Evolutionary conservation across 2,113 vertebrate species (phyloP), one percentile per base, ranked within the genome.

Genomic region (Neopipo cinnamomea): DNA sequence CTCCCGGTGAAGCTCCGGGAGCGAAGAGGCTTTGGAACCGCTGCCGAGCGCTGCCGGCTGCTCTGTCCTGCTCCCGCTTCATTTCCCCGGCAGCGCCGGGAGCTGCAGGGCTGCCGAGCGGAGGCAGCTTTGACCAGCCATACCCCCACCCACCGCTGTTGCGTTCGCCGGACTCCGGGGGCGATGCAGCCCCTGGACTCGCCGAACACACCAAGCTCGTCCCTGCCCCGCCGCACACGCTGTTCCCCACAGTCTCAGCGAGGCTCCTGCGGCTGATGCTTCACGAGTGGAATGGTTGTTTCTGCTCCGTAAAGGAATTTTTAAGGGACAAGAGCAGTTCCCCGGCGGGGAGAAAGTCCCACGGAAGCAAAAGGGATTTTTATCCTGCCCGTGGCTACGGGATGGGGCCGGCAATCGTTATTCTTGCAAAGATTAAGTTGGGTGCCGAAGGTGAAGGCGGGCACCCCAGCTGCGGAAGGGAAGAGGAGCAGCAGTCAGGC

Each of bases 371-470:
- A 93, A 50, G 44, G 31, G 74, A 58, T 13, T 16, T 70, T 70
- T 33, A 14, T 52, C 62, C 82, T 7, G 21, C 27, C 8, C 42
- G 16, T 39, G 46, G 28, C 50, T 67, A 7, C 6, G 11, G 47
- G 42, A n/a, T 27, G 59, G 61, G 72, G 33, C 39, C 7, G 19
- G 42, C 39, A 96, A 81, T 94, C 85, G 95, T 96, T 96, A 61
- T 88, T 79, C 63, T 74, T 77, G 50, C 25, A 46, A 73, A 76
- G 75, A 7, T 63, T 79, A 33, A 77, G 39, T 5, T 6, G 70
- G 22, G 50, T 82, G 22, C 35, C 66, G 35, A 23, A 74, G 76
- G 41, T 44, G 75, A 68, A 93, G 58, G 35, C 19, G 61, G 33
- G 33, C 66, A 70, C 39, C 35, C 56, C 59, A 25, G 46, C 30